Evolutionary conservation across 2,888 invertebrate genomes (phyloP).

Genomic region (Phragmatobia fuliginosa): DNA sequence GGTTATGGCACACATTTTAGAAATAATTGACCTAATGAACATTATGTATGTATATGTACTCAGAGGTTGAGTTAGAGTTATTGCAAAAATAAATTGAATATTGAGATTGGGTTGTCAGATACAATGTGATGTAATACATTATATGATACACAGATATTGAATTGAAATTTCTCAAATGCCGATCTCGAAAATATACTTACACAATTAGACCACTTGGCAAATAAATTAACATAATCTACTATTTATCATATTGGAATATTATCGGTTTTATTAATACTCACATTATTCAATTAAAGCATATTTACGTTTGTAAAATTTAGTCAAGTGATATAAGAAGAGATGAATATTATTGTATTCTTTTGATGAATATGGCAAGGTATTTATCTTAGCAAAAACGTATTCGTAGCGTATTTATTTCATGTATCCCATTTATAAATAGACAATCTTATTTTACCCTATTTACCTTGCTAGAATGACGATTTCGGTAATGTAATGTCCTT

Average conservation of each 20-base stretch:
- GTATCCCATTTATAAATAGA: no score
- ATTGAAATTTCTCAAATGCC: background rate
- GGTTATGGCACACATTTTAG: no score
- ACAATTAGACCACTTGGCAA: background rate
- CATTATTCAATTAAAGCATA: constrained; percentile 10
- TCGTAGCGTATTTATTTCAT: no score
- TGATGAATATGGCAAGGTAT: background rate
- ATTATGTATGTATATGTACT: no score
- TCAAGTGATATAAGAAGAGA: background rate
- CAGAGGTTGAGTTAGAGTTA: no score
- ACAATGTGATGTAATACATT: background rate
- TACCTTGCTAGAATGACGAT: no score
- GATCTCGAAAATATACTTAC: background rate
- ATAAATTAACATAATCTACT: no score
- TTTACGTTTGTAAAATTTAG: background rate
- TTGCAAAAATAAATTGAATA: background rate
- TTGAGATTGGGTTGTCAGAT: background rate
- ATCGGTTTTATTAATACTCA: constrained; percentile 11
- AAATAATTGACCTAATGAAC: no score
- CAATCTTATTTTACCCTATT: no score
- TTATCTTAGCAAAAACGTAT: no score
- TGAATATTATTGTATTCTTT: constrained; percentile 1
- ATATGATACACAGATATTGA: background rate
- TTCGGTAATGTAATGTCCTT: no score
- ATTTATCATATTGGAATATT: no score